phyloP scores from a whole-genome alignment of 2,113 vertebrate species.

The cattle (Bos taurus) region ARS-UCD2.0 NC_037336.1:86506001-86506500 shows the following conservation, averaged over 20 bases:
- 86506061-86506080: neutral
- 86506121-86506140: neutral
- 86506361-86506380: fast-evolving
- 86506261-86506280: too few species aligned
- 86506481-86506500: neutral
- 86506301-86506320: too few species aligned
- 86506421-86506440: neutral
- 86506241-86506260: neutral
- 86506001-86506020: neutral
- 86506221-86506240: neutral
- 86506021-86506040: neutral
- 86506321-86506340: neutral
- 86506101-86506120: neutral
- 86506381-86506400: neutral
- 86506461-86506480: neutral
- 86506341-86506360: neutral
- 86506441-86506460: neutral
- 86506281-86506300: neutral
- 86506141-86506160: neutral
- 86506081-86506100: neutral
- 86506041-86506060: neutral
- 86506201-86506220: neutral
- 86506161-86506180: neutral
- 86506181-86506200: neutral
- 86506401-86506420: neutral